Conservation (phyloP, 2,113 vertebrate species). For the Vidua chalybeata region DNA sequence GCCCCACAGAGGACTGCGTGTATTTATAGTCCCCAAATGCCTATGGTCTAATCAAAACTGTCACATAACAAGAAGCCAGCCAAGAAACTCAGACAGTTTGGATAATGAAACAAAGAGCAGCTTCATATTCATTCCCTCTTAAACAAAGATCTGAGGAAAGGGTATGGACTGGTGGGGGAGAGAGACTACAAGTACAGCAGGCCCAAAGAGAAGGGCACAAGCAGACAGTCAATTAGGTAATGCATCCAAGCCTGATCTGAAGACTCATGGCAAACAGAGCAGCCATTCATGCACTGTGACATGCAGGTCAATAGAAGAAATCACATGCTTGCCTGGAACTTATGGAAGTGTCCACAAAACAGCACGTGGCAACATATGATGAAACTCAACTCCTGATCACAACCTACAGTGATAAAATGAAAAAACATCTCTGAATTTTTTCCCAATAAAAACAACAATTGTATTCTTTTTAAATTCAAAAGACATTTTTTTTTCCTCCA, state of each 20-base stretch:
- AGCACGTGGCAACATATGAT: conserved; percentile 3
- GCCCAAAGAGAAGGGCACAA: conserved; percentile 20
- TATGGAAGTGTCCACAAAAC: rapidly evolving
- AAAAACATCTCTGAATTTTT: neutral
- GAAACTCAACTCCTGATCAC: neutral
- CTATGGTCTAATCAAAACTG: conserved; percentile 36
- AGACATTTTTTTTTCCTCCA: neutral
- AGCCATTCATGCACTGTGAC: conserved; percentile 33
- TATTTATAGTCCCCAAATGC: neutral
- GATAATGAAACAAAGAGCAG: conserved; percentile 37
- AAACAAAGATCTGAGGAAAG: conserved; percentile 40
- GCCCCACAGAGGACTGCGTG: neutral
- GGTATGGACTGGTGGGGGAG: neutral
- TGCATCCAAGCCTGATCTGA: conserved; percentile 18
- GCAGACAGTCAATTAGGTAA: conserved; percentile 31
- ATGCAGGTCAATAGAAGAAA: conserved; percentile 17
- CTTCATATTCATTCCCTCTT: neutral
- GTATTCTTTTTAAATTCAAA: neutral
- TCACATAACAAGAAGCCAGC: conserved; percentile 6
- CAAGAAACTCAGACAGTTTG: conserved; percentile 44
- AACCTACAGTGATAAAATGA: neutral
- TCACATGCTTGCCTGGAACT: conserved; percentile 27
- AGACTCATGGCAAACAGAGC: conserved; percentile 17
- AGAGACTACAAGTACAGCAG: neutral
- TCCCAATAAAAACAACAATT: neutral